Conservation (phyloP, 2,113 vertebrate genomes). For the Varanus komodoensis region DNA sequence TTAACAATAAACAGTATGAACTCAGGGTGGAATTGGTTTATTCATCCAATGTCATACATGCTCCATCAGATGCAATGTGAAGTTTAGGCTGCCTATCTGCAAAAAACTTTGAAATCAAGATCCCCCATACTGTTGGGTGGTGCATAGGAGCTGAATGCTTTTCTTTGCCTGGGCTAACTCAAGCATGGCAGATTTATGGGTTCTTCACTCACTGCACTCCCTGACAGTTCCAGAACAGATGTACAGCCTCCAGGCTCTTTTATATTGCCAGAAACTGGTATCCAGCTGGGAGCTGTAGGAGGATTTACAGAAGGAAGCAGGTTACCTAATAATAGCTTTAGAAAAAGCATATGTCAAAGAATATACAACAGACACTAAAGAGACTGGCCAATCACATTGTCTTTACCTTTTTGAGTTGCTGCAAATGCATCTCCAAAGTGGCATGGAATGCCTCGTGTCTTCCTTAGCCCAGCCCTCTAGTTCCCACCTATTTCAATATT, state of each 20-base stretch:
- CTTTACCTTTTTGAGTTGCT: background rate
- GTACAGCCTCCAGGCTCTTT: conserved; percentile 58
- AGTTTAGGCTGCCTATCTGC: background rate
- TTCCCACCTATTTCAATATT: background rate
- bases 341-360: background rate
- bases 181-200: conserved; percentile 54
- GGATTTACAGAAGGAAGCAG: conserved; percentile 50
- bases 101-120: background rate
- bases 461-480: background rate
- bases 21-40: background rate
- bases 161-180: conserved; percentile 36
- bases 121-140: background rate
- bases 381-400: conserved; percentile 19
- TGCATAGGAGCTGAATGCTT: background rate
- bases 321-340: conserved; percentile 58
- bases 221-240: conserved; percentile 71
- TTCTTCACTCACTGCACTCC: conserved; percentile 61
- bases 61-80: background rate
- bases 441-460: background rate
- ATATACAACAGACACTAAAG: background rate
- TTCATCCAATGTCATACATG: background rate
- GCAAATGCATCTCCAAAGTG: background rate
- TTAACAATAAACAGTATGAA: background rate
- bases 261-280: conserved; percentile 59
- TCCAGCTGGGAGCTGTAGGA: conserved; percentile 66